These are phyloP conservation scores for Drosophila yakuba DNA, from an alignment of 1,140 invertebrate genomes.

Conservation along the genomic window DNA sequence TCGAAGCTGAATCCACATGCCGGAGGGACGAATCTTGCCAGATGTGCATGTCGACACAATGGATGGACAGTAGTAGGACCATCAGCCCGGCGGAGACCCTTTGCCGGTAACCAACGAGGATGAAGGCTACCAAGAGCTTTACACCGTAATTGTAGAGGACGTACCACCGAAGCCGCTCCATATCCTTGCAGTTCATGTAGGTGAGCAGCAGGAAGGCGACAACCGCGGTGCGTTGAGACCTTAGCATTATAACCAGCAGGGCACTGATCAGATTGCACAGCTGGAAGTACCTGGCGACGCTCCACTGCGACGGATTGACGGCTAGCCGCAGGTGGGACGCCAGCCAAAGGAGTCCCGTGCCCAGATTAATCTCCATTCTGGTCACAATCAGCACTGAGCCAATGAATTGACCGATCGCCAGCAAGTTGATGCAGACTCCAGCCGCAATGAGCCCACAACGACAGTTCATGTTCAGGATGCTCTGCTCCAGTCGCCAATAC, in stretches of 20 bases:
- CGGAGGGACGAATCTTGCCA: background rate
- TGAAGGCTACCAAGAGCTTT: background rate
- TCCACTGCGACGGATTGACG: background rate
- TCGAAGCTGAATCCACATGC: background rate
- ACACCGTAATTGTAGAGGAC: background rate
- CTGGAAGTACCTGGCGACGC: background rate
- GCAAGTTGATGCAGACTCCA: background rate
- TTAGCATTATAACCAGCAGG: background rate
- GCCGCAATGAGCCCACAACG: background rate
- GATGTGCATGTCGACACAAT: background rate
- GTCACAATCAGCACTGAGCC: background rate
- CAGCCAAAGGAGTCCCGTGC: background rate
- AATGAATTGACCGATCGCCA: background rate
- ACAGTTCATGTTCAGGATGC: background rate
- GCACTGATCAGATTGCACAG: background rate
- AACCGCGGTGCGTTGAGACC: background rate
- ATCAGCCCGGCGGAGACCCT: background rate
- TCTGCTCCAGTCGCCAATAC: background rate
- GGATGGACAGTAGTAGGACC: background rate
- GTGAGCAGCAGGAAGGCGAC: background rate
- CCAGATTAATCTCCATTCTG: background rate
- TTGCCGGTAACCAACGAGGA: background rate
- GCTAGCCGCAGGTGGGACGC: background rate
- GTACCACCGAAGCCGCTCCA: background rate
- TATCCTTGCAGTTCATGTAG: background rate